phyloP scores from a whole-genome alignment of 2,113 vertebrate genomes.

The Copsychus sechellarum region DNA sequence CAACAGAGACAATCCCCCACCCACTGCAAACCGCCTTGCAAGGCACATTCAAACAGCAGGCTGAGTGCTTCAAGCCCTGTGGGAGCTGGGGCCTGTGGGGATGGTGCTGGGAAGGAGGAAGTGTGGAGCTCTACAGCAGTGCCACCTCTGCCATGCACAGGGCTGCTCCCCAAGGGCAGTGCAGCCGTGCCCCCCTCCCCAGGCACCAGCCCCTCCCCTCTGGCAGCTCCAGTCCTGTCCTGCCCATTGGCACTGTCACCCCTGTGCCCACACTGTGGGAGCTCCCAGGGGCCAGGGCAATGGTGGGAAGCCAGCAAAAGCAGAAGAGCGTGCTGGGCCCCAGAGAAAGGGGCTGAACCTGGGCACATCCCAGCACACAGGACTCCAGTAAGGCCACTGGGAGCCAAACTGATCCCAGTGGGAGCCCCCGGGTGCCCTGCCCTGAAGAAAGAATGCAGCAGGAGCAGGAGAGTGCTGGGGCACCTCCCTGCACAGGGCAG shows the following conservation, averaged over 20 bases:
- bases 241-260: background rate
- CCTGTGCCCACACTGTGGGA: background rate
- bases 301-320: background rate
- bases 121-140: background rate
- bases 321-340: rapidly evolving
- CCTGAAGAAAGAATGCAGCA: background rate
- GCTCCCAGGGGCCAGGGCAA: background rate
- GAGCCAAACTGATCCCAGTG: background rate
- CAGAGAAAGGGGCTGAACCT: background rate
- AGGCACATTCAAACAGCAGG: background rate
- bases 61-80: background rate
- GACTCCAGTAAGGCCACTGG: rapidly evolving
- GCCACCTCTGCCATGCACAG: rapidly evolving
- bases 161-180: background rate
- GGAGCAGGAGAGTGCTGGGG: background rate
- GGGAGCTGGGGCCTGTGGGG: background rate
- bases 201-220: rapidly evolving
- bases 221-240: background rate
- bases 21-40: background rate
- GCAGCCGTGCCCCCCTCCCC: rapidly evolving
- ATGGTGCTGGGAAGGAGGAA: background rate
- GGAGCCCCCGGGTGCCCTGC: rapidly evolving
- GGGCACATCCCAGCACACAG: rapidly evolving
- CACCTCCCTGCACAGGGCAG: background rate
- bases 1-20: too few species aligned